Evolutionary conservation across 2,888 invertebrate species (phyloP), one percentile per base, ranked within the genome.

Genomic region (Sphaeridia pumilis): DNA sequence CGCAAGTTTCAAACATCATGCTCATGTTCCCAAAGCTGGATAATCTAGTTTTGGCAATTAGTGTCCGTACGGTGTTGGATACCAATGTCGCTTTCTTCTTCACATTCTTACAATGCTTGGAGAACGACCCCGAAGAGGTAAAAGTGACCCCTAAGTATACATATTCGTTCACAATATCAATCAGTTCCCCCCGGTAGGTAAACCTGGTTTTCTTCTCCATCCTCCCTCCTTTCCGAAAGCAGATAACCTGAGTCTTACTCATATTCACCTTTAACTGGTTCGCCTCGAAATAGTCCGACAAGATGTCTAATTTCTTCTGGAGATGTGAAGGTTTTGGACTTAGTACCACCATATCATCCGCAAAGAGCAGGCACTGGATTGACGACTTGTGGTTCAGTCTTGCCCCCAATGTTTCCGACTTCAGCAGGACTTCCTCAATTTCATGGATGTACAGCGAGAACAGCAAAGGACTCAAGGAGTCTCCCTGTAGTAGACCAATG

Each of bases 321-420:
- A 34, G 14, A 10, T 34, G n/a, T n/a, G n/a, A 10, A 12, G 10
- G 34, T 34, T 34, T 34, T 10, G 34, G 10, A 14, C 10, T 10
- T 10, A 14, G 12, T 34, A 34, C 12, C 10, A 34, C 14, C 20
- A 36, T 34, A 22, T 48, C 48, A 21, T 48, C 48, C 14, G 48
- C 48, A 26, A 22, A 48, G 7, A 42, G 12, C 4, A 49, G 31
- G 26, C n/a, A n/a, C 14, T 49, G 49, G 4, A 49, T 14, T 14
- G 28, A 28, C 14, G 26, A 28, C 20, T 20, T 38, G 5, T 46
- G 7, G 28, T 17, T 28, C 12, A 46, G 26, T 4, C 31, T 21
- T 14, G 28, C 27, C 24, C 27, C 44, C 24, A 12, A 20, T 10
- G 10, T 44, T 20, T 21, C 21, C 14, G 7, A 12, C 4, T 20